Evolutionary conservation across 1,140 invertebrate genomes (phyloP).

Genomic region (Proales similis): DNA sequence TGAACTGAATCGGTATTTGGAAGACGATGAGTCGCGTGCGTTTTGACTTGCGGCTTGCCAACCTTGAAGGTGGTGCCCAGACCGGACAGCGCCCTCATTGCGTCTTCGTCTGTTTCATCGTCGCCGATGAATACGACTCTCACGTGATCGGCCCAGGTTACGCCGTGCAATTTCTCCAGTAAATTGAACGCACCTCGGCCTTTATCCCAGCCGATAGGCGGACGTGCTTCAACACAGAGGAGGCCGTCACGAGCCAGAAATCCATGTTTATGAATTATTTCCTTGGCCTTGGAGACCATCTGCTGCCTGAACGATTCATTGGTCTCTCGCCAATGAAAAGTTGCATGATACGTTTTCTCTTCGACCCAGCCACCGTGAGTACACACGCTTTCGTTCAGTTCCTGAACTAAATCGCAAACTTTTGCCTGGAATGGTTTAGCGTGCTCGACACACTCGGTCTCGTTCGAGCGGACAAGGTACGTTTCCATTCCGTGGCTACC

Average conservation of each 20-base stretch:
- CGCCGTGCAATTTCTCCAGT: constrained; percentile 73
- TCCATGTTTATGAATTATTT: constrained; percentile 21
- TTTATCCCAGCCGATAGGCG: constrained; percentile 82
- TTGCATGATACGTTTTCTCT: constrained; percentile 75
- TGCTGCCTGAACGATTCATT: constrained; percentile 52
- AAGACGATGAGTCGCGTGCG: constrained; percentile 13
- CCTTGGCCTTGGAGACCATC: constrained; percentile 53
- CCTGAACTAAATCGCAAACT: constrained; percentile 67
- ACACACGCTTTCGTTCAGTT: constrained; percentile 73
- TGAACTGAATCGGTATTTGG: constrained; percentile 11
- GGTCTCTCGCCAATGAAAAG: constrained; percentile 74
- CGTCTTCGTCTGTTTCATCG: constrained; percentile 80
- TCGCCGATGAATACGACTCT: constrained; percentile 82
- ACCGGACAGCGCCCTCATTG: constrained; percentile 66
- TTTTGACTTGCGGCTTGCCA: constrained; percentile 30
- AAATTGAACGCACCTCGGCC: constrained; percentile 81
- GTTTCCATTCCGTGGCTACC: constrained; percentile 83
- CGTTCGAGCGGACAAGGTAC: constrained; percentile 76
- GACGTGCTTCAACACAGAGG: constrained; percentile 75
- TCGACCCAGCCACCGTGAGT: constrained; percentile 82
- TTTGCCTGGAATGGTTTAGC: constrained; percentile 51
- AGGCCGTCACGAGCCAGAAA: constrained; percentile 56
- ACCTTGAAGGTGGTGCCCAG: constrained; percentile 84
- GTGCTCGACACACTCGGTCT: constrained; percentile 65
- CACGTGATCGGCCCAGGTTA: constrained; percentile 81